Percentiles rank a stretch among this genome's conserved stretches.
Conservation (phyloP, 2,797 vertebrate species). For the Echiichthys vipera region DNA sequence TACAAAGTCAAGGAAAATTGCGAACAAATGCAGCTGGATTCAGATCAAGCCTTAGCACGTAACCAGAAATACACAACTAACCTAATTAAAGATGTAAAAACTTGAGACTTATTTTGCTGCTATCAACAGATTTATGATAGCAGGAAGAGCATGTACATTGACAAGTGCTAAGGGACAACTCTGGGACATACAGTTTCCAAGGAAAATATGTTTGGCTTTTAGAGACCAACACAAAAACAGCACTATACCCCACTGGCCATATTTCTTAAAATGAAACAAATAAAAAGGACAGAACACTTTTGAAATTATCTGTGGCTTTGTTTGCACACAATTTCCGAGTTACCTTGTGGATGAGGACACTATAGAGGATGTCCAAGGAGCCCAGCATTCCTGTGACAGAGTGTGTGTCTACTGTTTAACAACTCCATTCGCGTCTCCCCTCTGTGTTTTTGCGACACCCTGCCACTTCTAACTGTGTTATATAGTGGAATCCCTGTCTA, state of each 20-base stretch:
- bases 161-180: background rate
- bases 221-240: background rate
- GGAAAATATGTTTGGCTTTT: background rate
- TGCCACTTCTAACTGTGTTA: slow-evolving; percentile 59
- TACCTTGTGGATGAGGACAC: slow-evolving; percentile 85
- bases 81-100: background rate
- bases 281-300: background rate
- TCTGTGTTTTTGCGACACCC: slow-evolving; percentile 34
- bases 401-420: slow-evolving; percentile 54
- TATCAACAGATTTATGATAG: background rate
- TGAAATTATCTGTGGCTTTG: background rate
- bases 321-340: slow-evolving; percentile 3
- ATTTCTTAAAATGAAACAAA: background rate
- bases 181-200: background rate
- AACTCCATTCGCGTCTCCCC: slow-evolving; percentile 56
- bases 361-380: slow-evolving; percentile 85
- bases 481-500: slow-evolving; percentile 72
- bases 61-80: too few relatives aligned
- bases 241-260: background rate
- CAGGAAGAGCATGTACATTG: background rate
- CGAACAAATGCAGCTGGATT: background rate
- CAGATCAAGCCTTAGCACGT: background rate
- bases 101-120: background rate
- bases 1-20: background rate
- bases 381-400: slow-evolving; percentile 80